Conservation (phyloP, 2,888 invertebrate genomes). For the Antheraea assamensis region DNA sequence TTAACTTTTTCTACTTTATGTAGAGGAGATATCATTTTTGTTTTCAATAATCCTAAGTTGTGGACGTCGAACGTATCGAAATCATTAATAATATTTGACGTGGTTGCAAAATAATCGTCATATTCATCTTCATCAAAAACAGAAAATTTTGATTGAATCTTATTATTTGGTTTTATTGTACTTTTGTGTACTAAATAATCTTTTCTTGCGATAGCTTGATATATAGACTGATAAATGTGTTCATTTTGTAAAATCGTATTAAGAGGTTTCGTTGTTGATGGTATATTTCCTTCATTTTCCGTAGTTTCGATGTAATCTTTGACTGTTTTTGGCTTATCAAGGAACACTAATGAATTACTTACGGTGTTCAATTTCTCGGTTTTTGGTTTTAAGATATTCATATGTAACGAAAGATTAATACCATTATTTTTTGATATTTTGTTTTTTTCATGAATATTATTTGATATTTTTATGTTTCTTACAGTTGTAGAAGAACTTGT, state of each 20-base stretch:
- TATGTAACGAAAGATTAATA: background rate
- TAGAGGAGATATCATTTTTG: slow-evolving; percentile 27
- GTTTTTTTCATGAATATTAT: background rate
- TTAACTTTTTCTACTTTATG: slow-evolving; percentile 5
- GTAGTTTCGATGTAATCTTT: slow-evolving; percentile 15
- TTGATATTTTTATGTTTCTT: background rate
- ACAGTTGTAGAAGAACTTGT: background rate
- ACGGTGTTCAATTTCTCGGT: background rate
- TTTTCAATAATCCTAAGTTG: slow-evolving; percentile 35
- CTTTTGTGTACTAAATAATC: background rate
- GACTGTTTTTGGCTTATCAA: slow-evolving; percentile 7
- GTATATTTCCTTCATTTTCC: slow-evolving; percentile 16
- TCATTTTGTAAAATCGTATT: background rate
- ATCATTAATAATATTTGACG: slow-evolving; percentile 20
- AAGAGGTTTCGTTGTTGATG: slow-evolving; percentile 11
- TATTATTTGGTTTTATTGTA: slow-evolving; percentile 13
- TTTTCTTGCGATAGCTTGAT: background rate
- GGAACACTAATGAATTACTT: background rate
- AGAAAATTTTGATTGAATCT: slow-evolving; percentile 23
- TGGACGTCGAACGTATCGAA: slow-evolving; percentile 31
- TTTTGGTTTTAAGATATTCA: background rate
- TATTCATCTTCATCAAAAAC: slow-evolving; percentile 33
- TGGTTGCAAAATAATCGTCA: slow-evolving; percentile 32
- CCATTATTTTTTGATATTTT: background rate
- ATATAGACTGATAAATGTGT: background rate